Evolutionary conservation across 2,797 vertebrate genomes (phyloP).

Genomic region (Phalloptychus januarius): DNA sequence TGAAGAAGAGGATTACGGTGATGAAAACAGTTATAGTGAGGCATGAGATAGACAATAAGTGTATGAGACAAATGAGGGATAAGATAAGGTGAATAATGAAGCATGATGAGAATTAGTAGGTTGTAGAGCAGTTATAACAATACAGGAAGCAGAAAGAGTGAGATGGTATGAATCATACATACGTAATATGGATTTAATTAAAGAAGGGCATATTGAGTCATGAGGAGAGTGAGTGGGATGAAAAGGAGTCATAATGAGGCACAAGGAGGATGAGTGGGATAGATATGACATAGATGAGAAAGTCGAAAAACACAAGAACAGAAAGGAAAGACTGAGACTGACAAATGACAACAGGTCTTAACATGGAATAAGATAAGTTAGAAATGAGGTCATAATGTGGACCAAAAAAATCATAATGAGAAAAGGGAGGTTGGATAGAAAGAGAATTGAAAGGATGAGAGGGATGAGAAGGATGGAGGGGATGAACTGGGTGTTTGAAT

Average conservation of each 20-base stretch:
- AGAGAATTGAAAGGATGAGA: neutral
- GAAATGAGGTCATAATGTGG: neutral
- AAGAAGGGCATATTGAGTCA: neutral
- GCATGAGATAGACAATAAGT: neutral
- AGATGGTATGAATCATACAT: neutral
- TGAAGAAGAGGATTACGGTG: too few species aligned
- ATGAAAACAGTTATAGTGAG: neutral
- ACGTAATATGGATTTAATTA: too few species aligned
- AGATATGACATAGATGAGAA: neutral
- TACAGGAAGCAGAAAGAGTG: neutral
- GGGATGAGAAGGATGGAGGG: neutral
- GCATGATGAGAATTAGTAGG: neutral
- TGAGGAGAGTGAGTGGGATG: neutral
- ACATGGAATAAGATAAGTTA: neutral
- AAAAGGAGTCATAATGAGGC: neutral
- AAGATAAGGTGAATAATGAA: neutral
- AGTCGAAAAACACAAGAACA: neutral
- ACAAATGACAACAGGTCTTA: neutral
- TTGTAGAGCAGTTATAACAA: neutral
- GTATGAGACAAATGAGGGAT: neutral
- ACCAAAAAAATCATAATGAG: neutral
- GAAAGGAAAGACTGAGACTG: neutral
- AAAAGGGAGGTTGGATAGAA: neutral
- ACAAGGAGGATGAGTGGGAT: neutral
- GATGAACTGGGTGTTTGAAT: neutral